phyloP scores from a whole-genome alignment of 1,140 invertebrate genomes.

The Argopecten irradians region DNA sequence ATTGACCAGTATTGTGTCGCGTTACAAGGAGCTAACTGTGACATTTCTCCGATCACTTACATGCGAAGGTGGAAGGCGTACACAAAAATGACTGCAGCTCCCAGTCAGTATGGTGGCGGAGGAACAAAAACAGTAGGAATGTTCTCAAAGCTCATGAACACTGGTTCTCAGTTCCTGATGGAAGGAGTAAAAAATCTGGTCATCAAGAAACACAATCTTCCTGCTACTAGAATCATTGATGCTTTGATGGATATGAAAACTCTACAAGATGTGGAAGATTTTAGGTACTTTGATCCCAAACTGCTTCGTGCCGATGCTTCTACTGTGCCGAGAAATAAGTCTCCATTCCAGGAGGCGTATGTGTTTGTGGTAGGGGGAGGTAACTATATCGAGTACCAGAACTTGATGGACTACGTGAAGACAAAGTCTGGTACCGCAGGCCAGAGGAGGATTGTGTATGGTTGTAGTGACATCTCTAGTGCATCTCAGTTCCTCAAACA shows the following conservation, averaged over 20 bases:
- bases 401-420: constrained; percentile 96
- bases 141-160: constrained; percentile 98
- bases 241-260: constrained; percentile 91
- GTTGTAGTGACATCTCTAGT: constrained; percentile 94
- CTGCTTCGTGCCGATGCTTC: constrained; percentile 84
- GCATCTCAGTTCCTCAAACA: constrained; percentile 95
- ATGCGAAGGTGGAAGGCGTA: constrained; percentile 95
- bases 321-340: constrained; percentile 73
- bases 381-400: constrained; percentile 99
- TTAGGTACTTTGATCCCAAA: constrained; percentile 95
- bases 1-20: constrained; percentile 88
- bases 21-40: constrained; percentile 89
- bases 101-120: constrained; percentile 84
- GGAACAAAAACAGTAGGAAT: constrained; percentile 96
- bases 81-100: constrained; percentile 86
- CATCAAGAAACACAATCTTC: constrained; percentile 96
- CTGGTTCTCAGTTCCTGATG: constrained; percentile 99
- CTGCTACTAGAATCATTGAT: constrained; percentile 93
- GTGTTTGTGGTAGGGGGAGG: constrained; percentile 99
- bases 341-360: constrained; percentile 82
- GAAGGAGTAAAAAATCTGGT: constrained; percentile 99
- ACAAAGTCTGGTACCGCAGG: constrained; percentile 80
- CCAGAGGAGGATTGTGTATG: constrained; percentile 94
- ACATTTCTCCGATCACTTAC: constrained; percentile 88
- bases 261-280: constrained; percentile 89